Base-by-base conservation (phyloP, 2,797 vertebrate species). In the Anas bernieri region DNA sequence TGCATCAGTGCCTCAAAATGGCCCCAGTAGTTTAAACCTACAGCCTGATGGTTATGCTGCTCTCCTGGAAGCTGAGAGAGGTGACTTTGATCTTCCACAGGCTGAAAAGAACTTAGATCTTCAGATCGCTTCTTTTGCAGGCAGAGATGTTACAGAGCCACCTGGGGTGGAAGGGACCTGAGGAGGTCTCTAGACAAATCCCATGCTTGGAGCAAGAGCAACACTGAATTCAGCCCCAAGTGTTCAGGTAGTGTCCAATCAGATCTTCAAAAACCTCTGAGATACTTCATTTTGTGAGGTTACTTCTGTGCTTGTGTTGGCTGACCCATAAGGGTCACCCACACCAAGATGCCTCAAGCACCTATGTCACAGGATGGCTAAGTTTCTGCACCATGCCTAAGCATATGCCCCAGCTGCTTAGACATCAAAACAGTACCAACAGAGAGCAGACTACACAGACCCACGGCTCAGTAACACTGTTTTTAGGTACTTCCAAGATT, bases 361-460 rank as follows among this genome's bases (percentile, higher is more conserved):
- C 37, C 37, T n/a, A 33, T 12, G 30, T 23, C n/a, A 68, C 21
- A 63, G 15, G 12, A 50, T 30, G 43, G 48, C 15, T 52, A 41
- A 67, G 15, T 35, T 78, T 73, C 33, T 2, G 1, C n/a, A 56
- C 15, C 0, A 1, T 7, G 23, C 30, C 54, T 39, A 50, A n/a
- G 54, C 11, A 62, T 22, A 52, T 22, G 17, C 31, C 15, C 17
- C 54, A 92, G 31, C 9, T 69, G 28, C 21, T 50, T 63, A 56
- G 25, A 20, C 55, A 52, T 17, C 1, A 0, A 0, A 81, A 81
- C 17, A 21, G 9, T 23, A 61, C 7, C 0, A 0, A 20, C 2
- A 45, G 25, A 80, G 14, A 72, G 28, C 3, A 68, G 22, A 46
- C 1, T 0, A 5, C 55, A 35, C 55, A 68, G 39, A 73, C 12